These are phyloP conservation scores for Chrysolina oricalcia DNA, from an alignment of 2,888 invertebrate genomes.

Conservation along the genomic window DNA sequence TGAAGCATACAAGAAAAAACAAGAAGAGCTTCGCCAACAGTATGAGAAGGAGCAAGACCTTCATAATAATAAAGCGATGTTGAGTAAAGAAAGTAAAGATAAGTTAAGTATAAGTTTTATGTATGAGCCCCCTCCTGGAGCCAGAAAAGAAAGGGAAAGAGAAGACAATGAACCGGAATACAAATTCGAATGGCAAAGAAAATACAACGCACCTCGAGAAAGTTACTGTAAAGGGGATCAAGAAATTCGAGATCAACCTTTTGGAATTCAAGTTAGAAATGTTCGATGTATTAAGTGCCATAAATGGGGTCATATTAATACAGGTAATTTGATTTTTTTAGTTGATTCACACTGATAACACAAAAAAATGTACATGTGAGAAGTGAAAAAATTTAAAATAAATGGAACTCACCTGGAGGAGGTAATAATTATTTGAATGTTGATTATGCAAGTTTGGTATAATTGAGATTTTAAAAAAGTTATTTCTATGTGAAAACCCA, in stretches of 20 bases:
- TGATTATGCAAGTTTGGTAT: no score
- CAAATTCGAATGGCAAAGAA: slow-evolving; percentile 99
- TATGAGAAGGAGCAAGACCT: slow-evolving; percentile 99
- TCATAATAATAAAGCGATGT: slow-evolving; percentile 93
- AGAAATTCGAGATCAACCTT: slow-evolving; percentile 98
- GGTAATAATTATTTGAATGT: no score
- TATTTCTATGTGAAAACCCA: no score
- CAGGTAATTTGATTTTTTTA: slow-evolving; percentile 73
- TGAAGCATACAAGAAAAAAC: slow-evolving; percentile 96
- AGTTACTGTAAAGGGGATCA: slow-evolving; percentile 98
- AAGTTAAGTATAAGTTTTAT: slow-evolving; percentile 98
- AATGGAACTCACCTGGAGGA: no score
- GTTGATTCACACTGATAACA: no score
- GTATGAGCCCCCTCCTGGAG: slow-evolving; percentile 99
- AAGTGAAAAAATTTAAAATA: no score
- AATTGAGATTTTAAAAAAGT: no score
- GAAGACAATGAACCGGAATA: slow-evolving; percentile 97
- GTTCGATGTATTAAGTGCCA: slow-evolving; percentile 99
- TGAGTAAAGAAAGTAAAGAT: slow-evolving; percentile 99
- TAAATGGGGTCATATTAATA: slow-evolving; percentile 99
- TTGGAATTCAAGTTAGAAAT: slow-evolving; percentile 97
- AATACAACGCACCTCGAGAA: slow-evolving; percentile 98
- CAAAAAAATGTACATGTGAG: no score
- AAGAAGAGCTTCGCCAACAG: slow-evolving; percentile 95
- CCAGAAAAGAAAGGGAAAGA: slow-evolving; percentile 91